Base-by-base conservation (phyloP, 2,797 vertebrate genomes). In the Sebastes iracundus region DNA sequence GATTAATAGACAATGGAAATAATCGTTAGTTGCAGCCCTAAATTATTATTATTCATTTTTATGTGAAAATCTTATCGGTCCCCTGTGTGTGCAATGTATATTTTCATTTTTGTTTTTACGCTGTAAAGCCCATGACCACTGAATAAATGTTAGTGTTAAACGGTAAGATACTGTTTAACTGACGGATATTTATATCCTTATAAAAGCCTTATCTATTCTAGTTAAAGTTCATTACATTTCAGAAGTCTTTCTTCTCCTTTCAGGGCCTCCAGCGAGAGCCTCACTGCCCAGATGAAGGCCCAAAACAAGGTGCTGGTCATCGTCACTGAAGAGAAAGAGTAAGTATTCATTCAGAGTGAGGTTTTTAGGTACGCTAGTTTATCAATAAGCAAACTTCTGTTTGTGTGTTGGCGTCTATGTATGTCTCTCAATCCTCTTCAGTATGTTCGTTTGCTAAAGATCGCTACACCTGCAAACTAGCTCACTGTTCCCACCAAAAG, bases 291-390 rank as follows among this genome's bases (percentile, higher is more conserved):
- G 81, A 92, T 93, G 49, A 91, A 86, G 84, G 80, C 83, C 58
- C 85, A 95, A 83, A 94, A 90, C 82, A 87, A 92, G 81, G 49
- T 92, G 66, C 79, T 96, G 25, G 69, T 90, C 75, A 58, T 69
- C 76, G 18, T 95, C 73, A 92, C 74, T 38, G 66, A 75, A 79
- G 93, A 96, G 72, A 95, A 93, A 89, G 77, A 85, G 91, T 96
- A 87, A 87, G 88, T 94, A 5, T 53, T 0, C 49, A 52, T 52
- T n/a, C 49, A 52, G 49, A 52, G 9, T 52, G 49, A 52, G 49
- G 20, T 23, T 55, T 38, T 80, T 52, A 25, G 18, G 9, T 32
- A 7, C 23, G 22, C 49, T 60, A 7, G 9, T 23, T 33, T 42
- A 53, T 67, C 7, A 55, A 3, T 16, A 0, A 49, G 23, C 53